Percentiles rank a stretch among this genome's conserved stretches.
Evolutionary conservation across 2,797 vertebrate species (phyloP).

Genomic region (Phoxinus dragarum): DNA sequence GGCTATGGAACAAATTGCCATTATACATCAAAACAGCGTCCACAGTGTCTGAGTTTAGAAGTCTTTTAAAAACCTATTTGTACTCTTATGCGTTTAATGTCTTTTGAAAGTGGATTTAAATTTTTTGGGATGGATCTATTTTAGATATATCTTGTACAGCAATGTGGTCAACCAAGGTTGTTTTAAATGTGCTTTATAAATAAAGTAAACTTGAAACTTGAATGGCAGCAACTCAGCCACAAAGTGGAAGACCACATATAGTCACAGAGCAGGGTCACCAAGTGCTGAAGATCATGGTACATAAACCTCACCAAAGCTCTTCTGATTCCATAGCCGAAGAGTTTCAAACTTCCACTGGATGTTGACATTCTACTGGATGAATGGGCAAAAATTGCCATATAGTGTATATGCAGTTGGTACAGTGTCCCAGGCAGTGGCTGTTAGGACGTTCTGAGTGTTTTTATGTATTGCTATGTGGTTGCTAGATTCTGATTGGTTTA

Average conservation of each 20-base stretch:
- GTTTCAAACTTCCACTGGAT: not conserved
- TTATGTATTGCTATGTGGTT: not conserved
- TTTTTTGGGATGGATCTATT: no score
- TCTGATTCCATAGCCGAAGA: not conserved
- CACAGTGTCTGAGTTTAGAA: no score
- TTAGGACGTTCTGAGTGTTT: not conserved
- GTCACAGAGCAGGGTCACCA: not conserved
- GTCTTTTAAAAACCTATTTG: no score
- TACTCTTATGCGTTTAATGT: no score
- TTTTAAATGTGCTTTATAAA: no score
- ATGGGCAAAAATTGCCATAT: not conserved
- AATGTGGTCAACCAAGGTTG: no score
- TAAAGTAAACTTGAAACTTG: no score
- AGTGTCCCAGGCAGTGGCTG: not conserved
- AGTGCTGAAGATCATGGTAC: not conserved
- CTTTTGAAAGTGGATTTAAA: no score
- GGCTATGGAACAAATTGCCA: no score
- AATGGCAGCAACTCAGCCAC: not conserved
- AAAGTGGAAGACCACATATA: not conserved
- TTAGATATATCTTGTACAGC: no score
- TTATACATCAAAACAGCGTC: no score
- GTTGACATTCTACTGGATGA: not conserved
- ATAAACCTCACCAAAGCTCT: not conserved
- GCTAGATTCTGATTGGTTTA: not conserved
- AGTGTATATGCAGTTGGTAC: not conserved